Conservation (phyloP, 2,797 vertebrate genomes). For the Sebastes flavidus region DNA sequence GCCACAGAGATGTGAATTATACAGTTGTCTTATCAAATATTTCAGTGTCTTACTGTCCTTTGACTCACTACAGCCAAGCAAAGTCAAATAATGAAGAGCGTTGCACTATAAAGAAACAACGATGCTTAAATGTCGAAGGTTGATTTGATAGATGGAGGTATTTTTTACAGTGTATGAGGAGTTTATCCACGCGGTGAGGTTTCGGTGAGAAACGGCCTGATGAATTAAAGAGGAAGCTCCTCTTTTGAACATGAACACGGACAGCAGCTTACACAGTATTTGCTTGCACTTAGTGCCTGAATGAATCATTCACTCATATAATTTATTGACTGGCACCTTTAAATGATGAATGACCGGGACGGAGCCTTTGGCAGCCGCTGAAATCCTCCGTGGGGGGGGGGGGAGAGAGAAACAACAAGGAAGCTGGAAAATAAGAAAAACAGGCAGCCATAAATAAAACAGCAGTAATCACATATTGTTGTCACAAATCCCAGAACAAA, state of each 20-base stretch:
- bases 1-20: too few species aligned
- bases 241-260: slow-evolving; percentile 48
- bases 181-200: slow-evolving; percentile 10
- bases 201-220: slow-evolving; percentile 47
- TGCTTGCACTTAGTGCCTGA: slow-evolving; percentile 72
- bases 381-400: slow-evolving; percentile 46
- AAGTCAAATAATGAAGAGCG: neutral
- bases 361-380: slow-evolving; percentile 52
- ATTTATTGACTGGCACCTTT: slow-evolving; percentile 78
- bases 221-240: slow-evolving; percentile 69
- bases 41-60: neutral
- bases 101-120: neutral
- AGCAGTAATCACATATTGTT: slow-evolving; percentile 65
- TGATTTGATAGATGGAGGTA: neutral
- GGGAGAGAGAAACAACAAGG: slow-evolving; percentile 45
- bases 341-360: slow-evolving; percentile 74
- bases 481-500: slow-evolving; percentile 69
- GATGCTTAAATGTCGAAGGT: neutral
- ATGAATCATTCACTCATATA: slow-evolving; percentile 77
- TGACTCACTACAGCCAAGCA: neutral
- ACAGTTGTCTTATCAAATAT: neutral
- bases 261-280: slow-evolving; percentile 65
- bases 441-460: slow-evolving; percentile 61
- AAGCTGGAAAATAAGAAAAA: slow-evolving; percentile 59
- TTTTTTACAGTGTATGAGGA: slow-evolving; percentile 11